Percentiles rank a stretch among this genome's conserved stretches.
Conservation (phyloP, 2,113 vertebrate genomes). For the Neodon shergylaensis region DNA sequence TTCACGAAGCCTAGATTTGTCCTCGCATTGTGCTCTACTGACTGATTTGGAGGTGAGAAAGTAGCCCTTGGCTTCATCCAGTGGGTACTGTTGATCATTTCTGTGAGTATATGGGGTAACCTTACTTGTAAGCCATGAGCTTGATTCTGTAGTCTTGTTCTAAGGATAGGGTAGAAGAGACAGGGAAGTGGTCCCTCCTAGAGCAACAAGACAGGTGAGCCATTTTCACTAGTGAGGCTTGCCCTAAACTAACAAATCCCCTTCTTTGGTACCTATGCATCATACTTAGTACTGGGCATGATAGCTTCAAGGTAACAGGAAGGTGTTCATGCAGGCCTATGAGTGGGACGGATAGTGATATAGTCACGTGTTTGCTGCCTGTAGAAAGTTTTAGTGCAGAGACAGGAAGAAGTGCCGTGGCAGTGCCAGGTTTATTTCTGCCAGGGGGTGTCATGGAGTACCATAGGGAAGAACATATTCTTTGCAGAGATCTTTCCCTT, state of each 20-base stretch:
- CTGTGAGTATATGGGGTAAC: neutral
- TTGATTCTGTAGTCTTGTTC: neutral
- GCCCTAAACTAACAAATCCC: neutral
- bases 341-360: neutral
- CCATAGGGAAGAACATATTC: neutral
- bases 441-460: neutral
- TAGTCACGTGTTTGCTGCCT: neutral
- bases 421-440: neutral
- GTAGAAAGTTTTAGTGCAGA: neutral
- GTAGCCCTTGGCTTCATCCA: neutral
- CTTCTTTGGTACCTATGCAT: neutral
- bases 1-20: neutral
- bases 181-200: neutral
- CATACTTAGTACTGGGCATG: neutral
- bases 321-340: neutral
- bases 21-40: neutral
- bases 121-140: neutral
- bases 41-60: neutral
- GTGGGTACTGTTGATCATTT: neutral
- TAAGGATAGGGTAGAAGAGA: neutral
- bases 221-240: slow-evolving; percentile 20
- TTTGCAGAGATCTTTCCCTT: neutral
- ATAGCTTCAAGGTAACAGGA: neutral
- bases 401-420: neutral
- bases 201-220: neutral